Base-by-base conservation (phyloP, 2,797 vertebrate species). In the Clamator glandarius region DNA sequence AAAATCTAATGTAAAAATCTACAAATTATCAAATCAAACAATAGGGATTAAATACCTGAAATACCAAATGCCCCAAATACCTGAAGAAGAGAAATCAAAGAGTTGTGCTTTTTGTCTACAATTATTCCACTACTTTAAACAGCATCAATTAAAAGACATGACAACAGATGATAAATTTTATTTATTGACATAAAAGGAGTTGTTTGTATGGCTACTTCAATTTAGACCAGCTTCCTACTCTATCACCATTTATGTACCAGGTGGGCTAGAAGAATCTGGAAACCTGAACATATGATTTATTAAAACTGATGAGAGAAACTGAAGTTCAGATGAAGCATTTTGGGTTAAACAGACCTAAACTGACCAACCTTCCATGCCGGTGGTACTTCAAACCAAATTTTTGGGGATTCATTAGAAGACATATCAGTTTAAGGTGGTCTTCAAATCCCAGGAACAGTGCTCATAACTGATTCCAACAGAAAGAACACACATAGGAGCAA, bases 41-140 rank as follows among this genome's bases (percentile, higher is more conserved):
- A 86, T 3, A 85, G 16, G 58, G 33, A 66, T 70, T 72, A 83
- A 93, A 86, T 94, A 93, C 67, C 77, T 96, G 89, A 92, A 86
- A 93, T 73, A 93, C 16, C 50, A 95, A 93, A 73, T 46, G 54
- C 35, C 28, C 23, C 79, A 74, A 96, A 82, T 77, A 52, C 25
- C 74, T 74, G 63, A 78, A 92, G 59, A 84, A 76, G 39, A 90
- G 85, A 92, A 77, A 85, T 51, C 21, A 20, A 46, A 85, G 57
- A 87, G 15, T 72, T 95, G 91, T 75, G 31, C 19, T 84, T 91
- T 84, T 75, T 46, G 29, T 48, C 29, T 72, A 46, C 12, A 74
- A n/a, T 68, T 84, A 80, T 29, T 85, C 48, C 15, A 64, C 50
- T 80, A 39, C 41, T 77, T 89, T 80, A 88, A 86, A 75, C 15